Conservation (phyloP, 2,113 vertebrate species). For the Hemiscyllium ocellatum region DNA sequence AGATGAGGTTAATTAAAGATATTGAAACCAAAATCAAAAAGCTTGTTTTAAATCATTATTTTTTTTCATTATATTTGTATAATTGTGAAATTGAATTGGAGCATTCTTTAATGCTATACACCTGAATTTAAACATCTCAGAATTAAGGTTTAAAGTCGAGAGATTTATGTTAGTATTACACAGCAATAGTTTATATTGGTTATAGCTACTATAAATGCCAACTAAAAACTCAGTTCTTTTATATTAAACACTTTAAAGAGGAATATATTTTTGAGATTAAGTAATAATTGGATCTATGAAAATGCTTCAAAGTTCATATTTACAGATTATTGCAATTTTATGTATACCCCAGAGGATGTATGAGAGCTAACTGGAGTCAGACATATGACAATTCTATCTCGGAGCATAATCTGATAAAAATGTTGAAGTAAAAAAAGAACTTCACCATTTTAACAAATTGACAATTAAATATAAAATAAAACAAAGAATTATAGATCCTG, state of each 20-base stretch:
- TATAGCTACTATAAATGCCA: not conserved
- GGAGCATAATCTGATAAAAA: not conserved
- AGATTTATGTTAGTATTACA: not conserved
- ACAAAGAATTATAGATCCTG: too few species aligned
- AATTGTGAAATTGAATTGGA: not conserved
- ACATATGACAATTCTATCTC: not conserved
- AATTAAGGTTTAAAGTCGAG: not conserved
- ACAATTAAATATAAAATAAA: not conserved
- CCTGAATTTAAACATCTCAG: not conserved
- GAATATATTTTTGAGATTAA: not conserved
- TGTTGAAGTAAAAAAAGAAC: not conserved
- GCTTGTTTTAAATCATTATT: not conserved
- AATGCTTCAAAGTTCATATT: not conserved
- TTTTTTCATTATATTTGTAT: not conserved
- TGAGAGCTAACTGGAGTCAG: not conserved
- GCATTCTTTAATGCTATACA: not conserved
- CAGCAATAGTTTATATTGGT: not conserved
- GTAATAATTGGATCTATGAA: not conserved
- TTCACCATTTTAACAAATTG: not conserved
- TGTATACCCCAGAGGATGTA: not conserved
- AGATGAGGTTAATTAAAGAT: not conserved
- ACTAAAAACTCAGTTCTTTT: not conserved
- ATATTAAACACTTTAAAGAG: not conserved
- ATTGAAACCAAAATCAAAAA: not conserved
- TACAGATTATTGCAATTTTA: not conserved